These are phyloP conservation scores for Macaria liturata DNA, from an alignment of 2,888 invertebrate species.

Conservation along the genomic window DNA sequence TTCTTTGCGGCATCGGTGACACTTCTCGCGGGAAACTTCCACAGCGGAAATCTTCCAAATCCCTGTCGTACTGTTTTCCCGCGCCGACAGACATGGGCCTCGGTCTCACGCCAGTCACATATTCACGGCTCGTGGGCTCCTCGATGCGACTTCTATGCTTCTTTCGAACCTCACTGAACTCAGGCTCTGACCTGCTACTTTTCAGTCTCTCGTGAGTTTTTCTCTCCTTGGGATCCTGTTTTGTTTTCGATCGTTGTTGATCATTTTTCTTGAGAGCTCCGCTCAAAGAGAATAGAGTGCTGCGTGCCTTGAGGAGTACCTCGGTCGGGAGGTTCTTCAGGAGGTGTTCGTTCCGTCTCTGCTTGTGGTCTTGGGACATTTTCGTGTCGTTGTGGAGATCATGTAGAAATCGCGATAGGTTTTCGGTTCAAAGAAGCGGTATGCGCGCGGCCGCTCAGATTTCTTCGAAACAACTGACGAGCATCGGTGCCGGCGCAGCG, in stretches of 20 bases:
- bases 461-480: conserved; percentile 68
- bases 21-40: conserved; percentile 53
- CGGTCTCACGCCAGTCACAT: conserved; percentile 46
- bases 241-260: conserved; percentile 51
- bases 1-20: conserved; percentile 49
- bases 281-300: conserved; percentile 70
- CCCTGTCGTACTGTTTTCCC: conserved; percentile 62
- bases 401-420: conserved; percentile 42
- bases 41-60: conserved; percentile 50
- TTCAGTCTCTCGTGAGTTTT: conserved; percentile 67
- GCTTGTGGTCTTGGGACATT: conserved; percentile 75
- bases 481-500: conserved; percentile 51
- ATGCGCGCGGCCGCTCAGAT: conserved; percentile 53
- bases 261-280: conserved; percentile 76
- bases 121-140: conserved; percentile 48
- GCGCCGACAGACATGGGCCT: conserved; percentile 73
- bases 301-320: conserved; percentile 72
- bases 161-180: conserved; percentile 64
- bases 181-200: conserved; percentile 68
- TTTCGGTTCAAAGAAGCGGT: conserved; percentile 27
- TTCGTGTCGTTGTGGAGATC: conserved; percentile 39
- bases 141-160: conserved; percentile 68
- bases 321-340: conserved; percentile 75
- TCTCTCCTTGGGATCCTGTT: conserved; percentile 76
- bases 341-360: conserved; percentile 65